Conservation (phyloP, 2,797 vertebrate genomes). For the Microhierax caerulescens region DNA sequence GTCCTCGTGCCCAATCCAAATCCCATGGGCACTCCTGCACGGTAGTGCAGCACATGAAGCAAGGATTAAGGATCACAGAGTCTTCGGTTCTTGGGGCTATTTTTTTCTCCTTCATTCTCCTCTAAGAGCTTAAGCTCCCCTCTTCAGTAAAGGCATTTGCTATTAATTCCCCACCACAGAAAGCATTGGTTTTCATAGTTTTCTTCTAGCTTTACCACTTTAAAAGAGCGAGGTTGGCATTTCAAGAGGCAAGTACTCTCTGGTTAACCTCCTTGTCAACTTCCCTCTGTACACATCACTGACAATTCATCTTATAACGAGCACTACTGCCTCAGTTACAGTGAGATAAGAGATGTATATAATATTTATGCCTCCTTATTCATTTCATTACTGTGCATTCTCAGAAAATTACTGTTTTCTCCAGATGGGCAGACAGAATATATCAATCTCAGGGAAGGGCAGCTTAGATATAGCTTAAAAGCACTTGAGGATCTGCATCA, state of each 20-base stretch:
- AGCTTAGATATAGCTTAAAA: slow-evolving; percentile 5
- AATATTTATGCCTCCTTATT: not conserved
- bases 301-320: slow-evolving; percentile 15
- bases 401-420: slow-evolving; percentile 47
- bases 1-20: not conserved
- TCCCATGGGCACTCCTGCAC: not conserved
- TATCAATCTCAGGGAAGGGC: not conserved
- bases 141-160: not conserved
- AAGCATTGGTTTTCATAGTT: not conserved
- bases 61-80: not conserved
- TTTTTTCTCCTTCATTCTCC: not conserved
- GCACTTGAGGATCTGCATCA: not conserved
- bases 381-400: slow-evolving; percentile 25
- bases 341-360: not conserved
- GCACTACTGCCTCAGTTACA: not conserved
- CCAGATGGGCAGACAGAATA: not conserved
- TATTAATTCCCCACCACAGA: slow-evolving; percentile 2
- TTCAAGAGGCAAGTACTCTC: slow-evolving; percentile 17
- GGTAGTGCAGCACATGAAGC: not conserved
- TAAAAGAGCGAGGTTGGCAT: slow-evolving; percentile 27
- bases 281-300: not conserved
- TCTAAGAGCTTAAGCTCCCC: not conserved
- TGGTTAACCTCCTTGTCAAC: not conserved
- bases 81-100: not conserved
- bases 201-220: slow-evolving; percentile 28